phyloP scores from a whole-genome alignment of 2,888 invertebrate genomes.

The Apotomis betuletana region DNA sequence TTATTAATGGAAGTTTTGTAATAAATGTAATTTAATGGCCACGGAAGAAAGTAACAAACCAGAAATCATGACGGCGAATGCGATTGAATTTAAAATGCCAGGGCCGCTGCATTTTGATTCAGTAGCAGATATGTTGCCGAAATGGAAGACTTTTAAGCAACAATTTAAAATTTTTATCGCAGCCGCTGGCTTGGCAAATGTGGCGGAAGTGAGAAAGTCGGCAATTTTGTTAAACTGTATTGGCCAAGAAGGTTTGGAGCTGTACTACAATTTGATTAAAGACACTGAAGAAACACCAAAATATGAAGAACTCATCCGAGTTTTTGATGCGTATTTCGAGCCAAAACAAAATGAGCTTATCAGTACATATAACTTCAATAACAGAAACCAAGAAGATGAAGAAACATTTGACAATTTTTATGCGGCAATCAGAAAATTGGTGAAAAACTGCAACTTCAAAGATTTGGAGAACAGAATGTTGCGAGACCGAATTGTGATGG shows the following conservation, averaged over 20 bases:
- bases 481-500: neutral
- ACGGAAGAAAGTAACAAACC: no score
- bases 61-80: no score
- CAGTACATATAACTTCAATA: neutral
- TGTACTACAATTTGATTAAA: neutral
- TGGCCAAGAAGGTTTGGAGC: neutral
- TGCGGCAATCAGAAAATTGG: neutral
- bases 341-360: neutral
- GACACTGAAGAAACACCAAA: no score
- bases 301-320: no score
- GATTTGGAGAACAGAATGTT: neutral
- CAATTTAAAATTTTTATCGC: no score
- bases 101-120: no score
- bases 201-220: neutral
- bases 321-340: neutral
- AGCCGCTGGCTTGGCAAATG: no score
- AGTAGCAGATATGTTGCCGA: no score
- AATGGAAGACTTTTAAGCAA: no score
- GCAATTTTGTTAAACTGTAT: slow-evolving; percentile 11
- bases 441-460: neutral
- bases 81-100: no score
- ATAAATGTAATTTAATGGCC: no score
- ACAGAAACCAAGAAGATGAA: neutral
- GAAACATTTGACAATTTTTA: neutral
- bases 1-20: no score